Conservation (phyloP, 2,888 invertebrate species). For the Vandiemenella viatica region DNA sequence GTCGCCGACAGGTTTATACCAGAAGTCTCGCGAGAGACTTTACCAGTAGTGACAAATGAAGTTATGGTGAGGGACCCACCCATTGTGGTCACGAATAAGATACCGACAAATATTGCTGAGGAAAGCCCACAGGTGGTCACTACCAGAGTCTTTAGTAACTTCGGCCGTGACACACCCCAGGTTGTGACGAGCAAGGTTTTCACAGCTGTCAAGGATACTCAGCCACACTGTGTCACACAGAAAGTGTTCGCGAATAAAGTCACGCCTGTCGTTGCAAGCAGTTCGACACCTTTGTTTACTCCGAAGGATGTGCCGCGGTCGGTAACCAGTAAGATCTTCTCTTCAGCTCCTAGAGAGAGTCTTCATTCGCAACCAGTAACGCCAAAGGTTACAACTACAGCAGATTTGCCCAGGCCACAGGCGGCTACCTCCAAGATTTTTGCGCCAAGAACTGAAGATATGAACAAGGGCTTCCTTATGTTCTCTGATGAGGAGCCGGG, state of each 20-base stretch:
- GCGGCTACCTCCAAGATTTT: conserved; percentile 62
- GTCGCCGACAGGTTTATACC: no score
- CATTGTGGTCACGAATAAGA: no score
- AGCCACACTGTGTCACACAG: no score
- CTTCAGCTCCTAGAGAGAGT: no score
- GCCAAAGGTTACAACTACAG: background rate
- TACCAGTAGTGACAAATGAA: no score
- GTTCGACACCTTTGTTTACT: no score
- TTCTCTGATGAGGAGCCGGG: conserved; percentile 73
- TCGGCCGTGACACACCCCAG: background rate
- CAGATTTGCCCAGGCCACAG: conserved; percentile 32
- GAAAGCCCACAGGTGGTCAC: conserved; percentile 11
- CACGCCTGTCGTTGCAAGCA: no score
- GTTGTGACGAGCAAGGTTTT: conserved; percentile 1
- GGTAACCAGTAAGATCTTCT: background rate
- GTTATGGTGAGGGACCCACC: no score
- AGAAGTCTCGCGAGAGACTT: no score
- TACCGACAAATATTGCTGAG: no score
- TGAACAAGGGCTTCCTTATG: conserved; percentile 84
- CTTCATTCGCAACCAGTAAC: background rate
- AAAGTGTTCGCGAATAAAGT: no score
- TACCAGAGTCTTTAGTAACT: background rate
- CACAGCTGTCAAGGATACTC: conserved; percentile 10
- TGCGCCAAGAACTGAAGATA: conserved; percentile 73
- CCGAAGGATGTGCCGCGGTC: no score